Conservation (phyloP, 2,888 invertebrate species). For the Synergus umbraculus region DNA sequence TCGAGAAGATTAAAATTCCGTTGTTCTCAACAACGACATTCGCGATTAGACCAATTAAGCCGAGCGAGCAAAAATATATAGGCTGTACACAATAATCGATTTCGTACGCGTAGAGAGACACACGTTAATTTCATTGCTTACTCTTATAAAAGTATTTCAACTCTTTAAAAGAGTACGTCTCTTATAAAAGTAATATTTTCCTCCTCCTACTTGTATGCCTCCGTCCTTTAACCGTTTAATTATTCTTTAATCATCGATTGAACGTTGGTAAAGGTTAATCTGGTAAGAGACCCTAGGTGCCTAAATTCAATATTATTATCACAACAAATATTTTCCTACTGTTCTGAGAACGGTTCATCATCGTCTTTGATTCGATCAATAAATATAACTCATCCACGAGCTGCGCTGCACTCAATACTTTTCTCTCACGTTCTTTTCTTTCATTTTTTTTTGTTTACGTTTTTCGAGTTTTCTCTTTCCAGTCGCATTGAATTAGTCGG, state of each 20-base stretch:
- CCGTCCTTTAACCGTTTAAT: slow-evolving; percentile 41
- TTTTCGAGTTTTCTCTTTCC: slow-evolving; percentile 44
- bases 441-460: slow-evolving; percentile 45
- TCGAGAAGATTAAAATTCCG: slow-evolving; percentile 1
- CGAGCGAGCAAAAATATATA: slow-evolving; percentile 3
- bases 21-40: background rate
- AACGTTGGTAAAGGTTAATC: slow-evolving; percentile 65
- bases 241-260: slow-evolving; percentile 57
- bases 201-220: slow-evolving; percentile 41
- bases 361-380: slow-evolving; percentile 71
- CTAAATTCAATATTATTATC: slow-evolving; percentile 75
- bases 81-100: slow-evolving; percentile 20
- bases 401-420: slow-evolving; percentile 55
- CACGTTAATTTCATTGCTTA: slow-evolving; percentile 3
- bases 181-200: slow-evolving; percentile 51
- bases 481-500: slow-evolving; percentile 32
- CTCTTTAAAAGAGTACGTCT: slow-evolving; percentile 38
- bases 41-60: slow-evolving; percentile 16
- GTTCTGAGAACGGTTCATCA: slow-evolving; percentile 58
- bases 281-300: slow-evolving; percentile 66
- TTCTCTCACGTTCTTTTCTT: slow-evolving; percentile 44
- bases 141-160: slow-evolving; percentile 15
- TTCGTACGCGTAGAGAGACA: slow-evolving; percentile 8
- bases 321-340: slow-evolving; percentile 72
- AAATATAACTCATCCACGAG: slow-evolving; percentile 57